Evolutionary conservation across 1,140 invertebrate species (phyloP).

Genomic region (Drosophila tani): DNA sequence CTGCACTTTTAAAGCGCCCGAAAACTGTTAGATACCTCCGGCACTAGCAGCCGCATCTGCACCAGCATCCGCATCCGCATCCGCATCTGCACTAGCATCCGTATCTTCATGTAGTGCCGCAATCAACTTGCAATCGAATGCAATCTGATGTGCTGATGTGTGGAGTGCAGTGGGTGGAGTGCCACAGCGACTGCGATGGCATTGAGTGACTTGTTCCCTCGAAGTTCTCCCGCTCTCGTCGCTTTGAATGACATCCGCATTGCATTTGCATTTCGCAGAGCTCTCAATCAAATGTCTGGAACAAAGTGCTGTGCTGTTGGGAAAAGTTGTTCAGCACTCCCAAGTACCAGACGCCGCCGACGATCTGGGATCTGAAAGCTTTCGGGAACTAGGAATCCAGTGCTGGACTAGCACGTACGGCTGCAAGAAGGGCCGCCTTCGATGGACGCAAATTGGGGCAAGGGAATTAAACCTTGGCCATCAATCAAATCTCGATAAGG

Average conservation of each 20-base stretch:
- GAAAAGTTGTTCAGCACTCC: slow-evolving; percentile 57
- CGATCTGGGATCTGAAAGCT: slow-evolving; percentile 12
- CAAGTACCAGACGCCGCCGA: slow-evolving; percentile 16
- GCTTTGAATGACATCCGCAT: slow-evolving; percentile 53
- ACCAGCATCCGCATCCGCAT: slow-evolving; percentile 16
- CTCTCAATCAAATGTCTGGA: slow-evolving; percentile 69
- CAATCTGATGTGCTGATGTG: slow-evolving; percentile 58
- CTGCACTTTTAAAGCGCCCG: slow-evolving; percentile 55
- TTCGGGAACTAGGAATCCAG: slow-evolving; percentile 2
- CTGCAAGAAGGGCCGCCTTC: slow-evolving; percentile 5
- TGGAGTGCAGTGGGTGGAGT: slow-evolving; percentile 16
- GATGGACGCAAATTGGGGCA: slow-evolving; percentile 42
- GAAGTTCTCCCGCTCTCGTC: slow-evolving; percentile 7
- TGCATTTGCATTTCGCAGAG: slow-evolving; percentile 75
- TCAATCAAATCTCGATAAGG: slow-evolving; percentile 78
- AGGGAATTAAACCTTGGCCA: slow-evolving; percentile 39
- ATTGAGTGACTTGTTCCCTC: slow-evolving; percentile 48
- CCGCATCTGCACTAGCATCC: slow-evolving; percentile 26
- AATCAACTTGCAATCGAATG: slow-evolving; percentile 58
- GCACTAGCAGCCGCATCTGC: slow-evolving; percentile 18
- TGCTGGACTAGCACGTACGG: not conserved
- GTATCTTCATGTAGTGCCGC: slow-evolving; percentile 39
- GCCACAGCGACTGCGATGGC: not conserved
- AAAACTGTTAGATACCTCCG: slow-evolving; percentile 43
- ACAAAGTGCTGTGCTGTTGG: slow-evolving; percentile 64